Evolutionary conservation across 2,113 vertebrate genomes (phyloP).

Genomic region (Cinclus mexicanus): DNA sequence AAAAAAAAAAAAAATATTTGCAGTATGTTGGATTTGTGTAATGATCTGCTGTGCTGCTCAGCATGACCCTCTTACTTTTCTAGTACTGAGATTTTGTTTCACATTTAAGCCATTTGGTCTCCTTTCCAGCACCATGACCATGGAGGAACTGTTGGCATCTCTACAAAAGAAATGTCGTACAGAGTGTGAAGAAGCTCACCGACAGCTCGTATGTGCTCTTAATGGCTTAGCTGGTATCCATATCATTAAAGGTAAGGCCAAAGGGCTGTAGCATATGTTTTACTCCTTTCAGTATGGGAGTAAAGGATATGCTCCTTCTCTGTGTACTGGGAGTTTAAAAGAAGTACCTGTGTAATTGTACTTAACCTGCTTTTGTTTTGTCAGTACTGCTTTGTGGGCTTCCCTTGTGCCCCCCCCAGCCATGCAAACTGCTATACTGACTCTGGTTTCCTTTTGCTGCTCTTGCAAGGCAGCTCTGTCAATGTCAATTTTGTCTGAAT

Average conservation of each 20-base stretch:
- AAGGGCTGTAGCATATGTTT: not conserved
- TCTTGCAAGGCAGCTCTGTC: not conserved
- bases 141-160: conserved; percentile 95
- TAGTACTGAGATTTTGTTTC: not conserved
- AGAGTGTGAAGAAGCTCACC: conserved; percentile 96
- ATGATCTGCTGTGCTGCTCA: not conserved
- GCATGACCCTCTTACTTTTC: not conserved
- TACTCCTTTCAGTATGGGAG: not conserved
- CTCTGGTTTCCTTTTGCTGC: not conserved
- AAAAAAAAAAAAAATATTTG: not conserved
- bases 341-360: not conserved
- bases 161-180: conserved; percentile 97
- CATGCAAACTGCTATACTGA: not conserved
- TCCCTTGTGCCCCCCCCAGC: not conserved
- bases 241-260: conserved; percentile 91
- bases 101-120: not conserved
- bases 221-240: conserved; percentile 98
- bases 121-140: conserved; percentile 93
- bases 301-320: not conserved
- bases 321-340: not conserved
- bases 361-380: not conserved
- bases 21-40: not conserved
- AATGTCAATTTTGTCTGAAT: not conserved
- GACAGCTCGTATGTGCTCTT: conserved; percentile 94
- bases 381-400: not conserved